Base-by-base conservation (phyloP, 2,113 vertebrate species). In the Varanus komodoensis region DNA sequence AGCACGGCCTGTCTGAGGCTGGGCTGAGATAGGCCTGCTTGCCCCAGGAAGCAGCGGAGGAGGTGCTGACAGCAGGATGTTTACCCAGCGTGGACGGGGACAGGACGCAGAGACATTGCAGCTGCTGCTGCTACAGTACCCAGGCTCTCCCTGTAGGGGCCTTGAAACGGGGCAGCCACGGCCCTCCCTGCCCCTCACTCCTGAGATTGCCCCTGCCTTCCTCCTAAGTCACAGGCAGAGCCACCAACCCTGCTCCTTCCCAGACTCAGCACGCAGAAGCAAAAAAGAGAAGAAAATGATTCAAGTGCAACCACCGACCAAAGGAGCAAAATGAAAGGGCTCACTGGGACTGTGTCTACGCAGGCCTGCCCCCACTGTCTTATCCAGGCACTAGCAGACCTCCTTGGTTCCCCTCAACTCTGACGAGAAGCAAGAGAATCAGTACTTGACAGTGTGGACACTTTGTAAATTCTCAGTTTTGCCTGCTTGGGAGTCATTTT, bases 31-130 rank as follows among this genome's bases (percentile, higher is more conserved):
- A 14, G 67, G 83, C 57, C 61, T 64, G 61, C 61, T 74, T 71
- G 50, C 75, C 89, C 89, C 89, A 90, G 89, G 89, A 90, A 88
- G 57, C 71, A 81, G 91, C 84, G 50, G 74, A 79, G 96, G 96
- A 97, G 96, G 87, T 3, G 74, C 91, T 94, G 95, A 92, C 78
- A 89, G 95, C 95, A 96, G 96, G 96, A 96, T 97, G 96, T 97
- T 97, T 97, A 97, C 95, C 93, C 92, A 86, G 93, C 91, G 87
- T 57, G 85, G 86, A 91, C 91, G 83, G 61, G 90, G 86, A 89
- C 94, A 92, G 86, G 91, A 88, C 74, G 61, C n/a, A 50, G 82
- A 90, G 61, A 80, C 67, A 38, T 91, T 75, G 84, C 92, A 86
- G 83, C 91, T 92, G 92, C 89, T 84, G 93, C 94, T 91, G 94